Evolutionary conservation across 2,888 invertebrate genomes (phyloP).

Genomic region (Microchrysa polita): DNA sequence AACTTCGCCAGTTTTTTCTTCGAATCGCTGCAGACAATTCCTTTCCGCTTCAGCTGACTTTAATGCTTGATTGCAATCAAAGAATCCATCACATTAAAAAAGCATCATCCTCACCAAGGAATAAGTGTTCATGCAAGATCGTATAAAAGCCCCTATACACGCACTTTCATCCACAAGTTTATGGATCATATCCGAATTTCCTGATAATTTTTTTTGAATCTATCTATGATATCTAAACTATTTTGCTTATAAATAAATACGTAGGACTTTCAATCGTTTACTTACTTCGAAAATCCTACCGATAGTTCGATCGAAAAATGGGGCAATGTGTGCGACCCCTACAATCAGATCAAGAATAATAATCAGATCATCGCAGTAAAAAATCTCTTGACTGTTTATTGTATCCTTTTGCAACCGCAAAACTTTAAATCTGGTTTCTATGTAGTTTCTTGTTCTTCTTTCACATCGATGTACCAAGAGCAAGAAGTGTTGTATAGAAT

Average conservation of each 20-base stretch:
- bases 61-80: conserved; percentile 9
- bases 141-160: too few species aligned
- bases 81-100: background rate
- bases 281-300: too few species aligned
- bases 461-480: too few species aligned
- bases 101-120: background rate
- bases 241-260: too few species aligned
- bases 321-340: background rate
- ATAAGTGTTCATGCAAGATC: background rate
- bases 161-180: too few species aligned
- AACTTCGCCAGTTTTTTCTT: too few species aligned
- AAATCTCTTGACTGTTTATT: conserved; percentile 21
- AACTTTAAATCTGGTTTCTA: too few species aligned
- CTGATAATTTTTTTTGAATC: too few species aligned
- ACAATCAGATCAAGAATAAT: background rate
- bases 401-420: conserved; percentile 2
- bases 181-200: too few species aligned
- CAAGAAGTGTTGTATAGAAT: too few species aligned
- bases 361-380: background rate
- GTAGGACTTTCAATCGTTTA: too few species aligned
- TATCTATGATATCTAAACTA: too few species aligned
- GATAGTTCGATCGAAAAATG: background rate
- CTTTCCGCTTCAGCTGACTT: conserved; percentile 26
- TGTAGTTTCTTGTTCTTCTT: conserved; percentile 2
- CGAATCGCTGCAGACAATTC: background rate